These are phyloP conservation scores for Pangasius krempfi DNA, from an alignment of 2,797 vertebrate species.

Conservation along the genomic window DNA sequence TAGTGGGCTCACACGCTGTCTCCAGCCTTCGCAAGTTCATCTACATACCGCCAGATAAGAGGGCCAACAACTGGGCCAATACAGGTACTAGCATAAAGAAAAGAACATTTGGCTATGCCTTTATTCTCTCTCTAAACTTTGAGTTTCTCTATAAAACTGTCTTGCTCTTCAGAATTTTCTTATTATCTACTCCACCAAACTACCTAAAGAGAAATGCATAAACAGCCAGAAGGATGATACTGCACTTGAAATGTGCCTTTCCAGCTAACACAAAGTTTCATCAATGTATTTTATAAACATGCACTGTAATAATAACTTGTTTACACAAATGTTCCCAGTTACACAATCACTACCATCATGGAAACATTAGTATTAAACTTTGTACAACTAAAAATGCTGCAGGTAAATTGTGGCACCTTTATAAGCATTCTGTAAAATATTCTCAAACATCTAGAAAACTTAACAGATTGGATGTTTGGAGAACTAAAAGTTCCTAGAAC, in stretches of 20 bases:
- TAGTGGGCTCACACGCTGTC: slow-evolving; percentile 92
- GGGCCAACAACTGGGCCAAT: slow-evolving; percentile 79
- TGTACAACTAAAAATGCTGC: not conserved
- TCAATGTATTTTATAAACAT: not conserved
- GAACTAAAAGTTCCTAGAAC: not conserved
- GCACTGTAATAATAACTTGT: not conserved
- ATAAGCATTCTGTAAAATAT: not conserved
- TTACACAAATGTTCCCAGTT: not conserved
- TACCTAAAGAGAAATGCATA: not conserved
- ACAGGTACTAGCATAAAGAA: slow-evolving; percentile 72
- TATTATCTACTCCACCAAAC: not conserved
- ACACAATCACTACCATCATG: not conserved
- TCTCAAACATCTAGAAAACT: not conserved
- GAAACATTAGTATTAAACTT: no score
- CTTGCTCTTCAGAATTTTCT: slow-evolving; percentile 4
- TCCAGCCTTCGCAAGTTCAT: slow-evolving; percentile 88
- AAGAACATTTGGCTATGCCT: not conserved
- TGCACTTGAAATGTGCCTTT: not conserved
- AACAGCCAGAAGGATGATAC: not conserved
- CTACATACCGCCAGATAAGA: slow-evolving; percentile 84
- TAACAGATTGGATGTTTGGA: no score
- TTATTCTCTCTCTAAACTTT: not conserved
- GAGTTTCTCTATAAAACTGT: no score
- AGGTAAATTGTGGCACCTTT: not conserved
- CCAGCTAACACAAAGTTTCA: not conserved